A percentile compares a stretch with the other conserved stretches of the same genome.
These are phyloP conservation scores for Nephrotoma appendiculata DNA, from an alignment of 2,888 invertebrate species.

Conservation along the genomic window DNA sequence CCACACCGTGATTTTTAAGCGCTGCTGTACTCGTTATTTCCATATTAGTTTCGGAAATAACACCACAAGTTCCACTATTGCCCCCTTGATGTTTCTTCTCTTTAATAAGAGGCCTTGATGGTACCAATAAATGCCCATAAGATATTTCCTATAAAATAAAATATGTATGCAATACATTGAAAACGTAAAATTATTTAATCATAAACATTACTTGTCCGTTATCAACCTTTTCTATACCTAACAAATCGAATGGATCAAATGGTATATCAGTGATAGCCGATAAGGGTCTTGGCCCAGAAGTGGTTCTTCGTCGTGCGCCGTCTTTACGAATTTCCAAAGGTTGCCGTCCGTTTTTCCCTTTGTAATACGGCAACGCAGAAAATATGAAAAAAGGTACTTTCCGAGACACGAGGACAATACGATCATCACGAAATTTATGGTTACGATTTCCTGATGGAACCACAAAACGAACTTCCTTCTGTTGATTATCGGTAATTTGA, in stretches of 20 bases:
- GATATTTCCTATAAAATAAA: constrained; percentile 55
- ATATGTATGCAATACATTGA: background rate
- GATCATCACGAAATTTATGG: constrained; percentile 60
- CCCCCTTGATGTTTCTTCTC: constrained; percentile 25
- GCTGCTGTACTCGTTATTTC: constrained; percentile 32
- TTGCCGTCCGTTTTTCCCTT: constrained; percentile 45
- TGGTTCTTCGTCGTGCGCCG: constrained; percentile 60
- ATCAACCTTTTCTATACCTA: constrained; percentile 65
- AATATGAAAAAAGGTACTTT: constrained; percentile 74
- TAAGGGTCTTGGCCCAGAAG: constrained; percentile 67
- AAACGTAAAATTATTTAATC: constrained; percentile 10
- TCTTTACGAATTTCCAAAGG: constrained; percentile 48
- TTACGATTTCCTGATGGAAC: constrained; percentile 39
- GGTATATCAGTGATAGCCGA: constrained; percentile 70
- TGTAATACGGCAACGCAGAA: constrained; percentile 74
- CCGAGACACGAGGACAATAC: constrained; percentile 65
- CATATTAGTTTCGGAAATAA: constrained; percentile 26
- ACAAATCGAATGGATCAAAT: constrained; percentile 69
- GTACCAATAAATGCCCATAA: constrained; percentile 69
- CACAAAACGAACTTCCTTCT: constrained; percentile 44
- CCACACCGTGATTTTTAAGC: constrained; percentile 39
- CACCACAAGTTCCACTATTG: constrained; percentile 19
- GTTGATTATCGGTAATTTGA: constrained; percentile 26
- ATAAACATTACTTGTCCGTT: constrained; percentile 76
- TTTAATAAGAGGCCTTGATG: constrained; percentile 42